A percentile compares a stretch with the other conserved stretches of the same genome.
These are phyloP conservation scores for Drosophila seclusa DNA, from an alignment of 2,888 invertebrate genomes.

Conservation along the genomic window DNA sequence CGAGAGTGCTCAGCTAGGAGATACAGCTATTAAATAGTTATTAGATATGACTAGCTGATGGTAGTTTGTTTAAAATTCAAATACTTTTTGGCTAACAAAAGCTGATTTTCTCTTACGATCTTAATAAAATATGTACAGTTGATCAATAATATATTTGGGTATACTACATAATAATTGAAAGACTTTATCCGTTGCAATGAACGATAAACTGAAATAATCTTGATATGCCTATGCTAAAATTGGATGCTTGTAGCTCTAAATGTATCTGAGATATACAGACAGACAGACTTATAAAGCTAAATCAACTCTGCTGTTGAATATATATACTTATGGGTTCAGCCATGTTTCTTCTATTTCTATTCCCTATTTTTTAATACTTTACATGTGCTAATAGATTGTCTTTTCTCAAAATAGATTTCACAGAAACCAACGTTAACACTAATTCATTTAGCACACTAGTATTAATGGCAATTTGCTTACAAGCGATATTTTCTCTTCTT, in stretches of 20 bases:
- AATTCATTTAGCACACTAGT: not conserved
- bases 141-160: not conserved
- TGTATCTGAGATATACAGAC: not conserved
- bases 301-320: too few relatives aligned
- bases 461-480: not conserved
- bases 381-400: not conserved
- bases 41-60: not conserved
- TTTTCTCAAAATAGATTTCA: not conserved
- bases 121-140: too few relatives aligned
- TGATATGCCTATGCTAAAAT: too few relatives aligned
- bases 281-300: too few relatives aligned
- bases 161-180: not conserved
- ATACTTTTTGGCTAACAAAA: not conserved
- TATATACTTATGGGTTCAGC: too few relatives aligned
- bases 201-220: too few relatives aligned
- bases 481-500: not conserved
- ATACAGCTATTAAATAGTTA: not conserved
- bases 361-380: not conserved
- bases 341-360: not conserved
- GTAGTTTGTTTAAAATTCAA: not conserved
- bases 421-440: not conserved
- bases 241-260: too few relatives aligned
- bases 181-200: too few relatives aligned
- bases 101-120: too few relatives aligned
- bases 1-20: not conserved